phyloP scores from a whole-genome alignment of 2,888 invertebrate genomes.

The Rhamnusium bicolor region DNA sequence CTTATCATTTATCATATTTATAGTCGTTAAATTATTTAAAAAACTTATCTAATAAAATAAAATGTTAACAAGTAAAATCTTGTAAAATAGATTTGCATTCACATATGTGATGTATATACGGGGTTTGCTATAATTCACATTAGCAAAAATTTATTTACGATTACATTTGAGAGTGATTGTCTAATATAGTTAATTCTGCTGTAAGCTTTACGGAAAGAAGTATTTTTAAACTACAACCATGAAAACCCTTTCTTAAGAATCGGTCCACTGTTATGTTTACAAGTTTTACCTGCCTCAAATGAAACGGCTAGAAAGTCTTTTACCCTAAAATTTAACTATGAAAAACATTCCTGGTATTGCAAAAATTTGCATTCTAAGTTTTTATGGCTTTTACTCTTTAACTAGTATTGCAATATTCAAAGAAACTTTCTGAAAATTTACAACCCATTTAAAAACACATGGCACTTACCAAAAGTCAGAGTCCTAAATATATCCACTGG shows the following conservation, averaged over 20 bases:
- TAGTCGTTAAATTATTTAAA: no score
- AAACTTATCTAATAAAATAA: no score
- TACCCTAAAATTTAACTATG: conserved; percentile 48
- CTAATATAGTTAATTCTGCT: no score
- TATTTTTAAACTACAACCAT: no score
- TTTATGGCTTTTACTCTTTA: conserved; percentile 43
- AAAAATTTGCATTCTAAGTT: conserved; percentile 49
- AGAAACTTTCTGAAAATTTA: neutral
- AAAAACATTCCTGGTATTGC: conserved; percentile 47
- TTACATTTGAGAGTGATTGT: no score
- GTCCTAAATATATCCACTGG: neutral
- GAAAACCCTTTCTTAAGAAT: conserved; percentile 12
- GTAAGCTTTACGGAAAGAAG: no score
- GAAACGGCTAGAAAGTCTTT: conserved; percentile 34
- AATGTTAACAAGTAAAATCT: no score
- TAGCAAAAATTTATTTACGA: no score
- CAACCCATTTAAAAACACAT: neutral
- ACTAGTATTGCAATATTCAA: conserved; percentile 13
- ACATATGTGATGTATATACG: no score
- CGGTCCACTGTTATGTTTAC: neutral
- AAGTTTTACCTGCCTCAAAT: conserved; percentile 45
- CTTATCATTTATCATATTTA: no score
- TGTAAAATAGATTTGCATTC: no score
- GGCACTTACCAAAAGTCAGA: neutral
- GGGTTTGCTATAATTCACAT: no score